Evolutionary conservation across 2,113 vertebrate genomes (phyloP).

Genomic region (Coryphaenoides rupestris): DNA sequence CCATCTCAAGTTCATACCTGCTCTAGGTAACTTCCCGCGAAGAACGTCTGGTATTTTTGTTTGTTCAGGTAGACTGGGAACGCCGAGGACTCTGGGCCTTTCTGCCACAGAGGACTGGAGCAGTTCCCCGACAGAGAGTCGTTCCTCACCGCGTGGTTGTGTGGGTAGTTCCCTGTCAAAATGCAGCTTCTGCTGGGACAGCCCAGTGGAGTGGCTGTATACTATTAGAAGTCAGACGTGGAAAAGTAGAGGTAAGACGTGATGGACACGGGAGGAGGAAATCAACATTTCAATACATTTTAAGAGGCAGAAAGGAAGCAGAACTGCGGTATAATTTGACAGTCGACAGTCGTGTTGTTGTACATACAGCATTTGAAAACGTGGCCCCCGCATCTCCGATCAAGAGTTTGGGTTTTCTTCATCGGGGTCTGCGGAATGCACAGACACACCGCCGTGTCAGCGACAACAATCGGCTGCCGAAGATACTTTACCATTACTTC

Average conservation of each 20-base stretch:
- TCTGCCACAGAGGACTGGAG: slow-evolving; percentile 73
- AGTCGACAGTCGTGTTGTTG: background rate
- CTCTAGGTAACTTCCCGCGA: slow-evolving; percentile 76
- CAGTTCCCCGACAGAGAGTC: slow-evolving; percentile 77
- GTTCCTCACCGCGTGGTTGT: slow-evolving; percentile 77
- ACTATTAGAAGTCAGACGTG: slow-evolving; percentile 49
- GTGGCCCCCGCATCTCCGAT: slow-evolving; percentile 73
- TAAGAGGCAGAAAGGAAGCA: background rate
- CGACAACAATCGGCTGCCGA: background rate
- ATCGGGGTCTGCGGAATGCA: slow-evolving; percentile 65
- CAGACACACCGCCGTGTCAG: background rate
- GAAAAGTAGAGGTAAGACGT: background rate
- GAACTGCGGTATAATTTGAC: too few relatives aligned
- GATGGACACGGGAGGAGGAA: background rate
- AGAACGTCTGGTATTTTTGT: slow-evolving; percentile 75
- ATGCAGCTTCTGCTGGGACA: slow-evolving; percentile 78
- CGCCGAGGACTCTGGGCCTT: slow-evolving; percentile 54
- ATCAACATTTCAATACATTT: background rate
- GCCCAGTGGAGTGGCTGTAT: slow-evolving; percentile 72
- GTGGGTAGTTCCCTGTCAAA: slow-evolving; percentile 72
- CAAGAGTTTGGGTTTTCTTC: slow-evolving; percentile 64
- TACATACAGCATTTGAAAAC: slow-evolving; percentile 75
- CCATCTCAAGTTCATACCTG: too few relatives aligned
- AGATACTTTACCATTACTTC: too few relatives aligned
- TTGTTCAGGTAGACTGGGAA: slow-evolving; percentile 74